Base-by-base conservation (phyloP, 2,888 invertebrate species). In the Lasioglossum villosulum region DNA sequence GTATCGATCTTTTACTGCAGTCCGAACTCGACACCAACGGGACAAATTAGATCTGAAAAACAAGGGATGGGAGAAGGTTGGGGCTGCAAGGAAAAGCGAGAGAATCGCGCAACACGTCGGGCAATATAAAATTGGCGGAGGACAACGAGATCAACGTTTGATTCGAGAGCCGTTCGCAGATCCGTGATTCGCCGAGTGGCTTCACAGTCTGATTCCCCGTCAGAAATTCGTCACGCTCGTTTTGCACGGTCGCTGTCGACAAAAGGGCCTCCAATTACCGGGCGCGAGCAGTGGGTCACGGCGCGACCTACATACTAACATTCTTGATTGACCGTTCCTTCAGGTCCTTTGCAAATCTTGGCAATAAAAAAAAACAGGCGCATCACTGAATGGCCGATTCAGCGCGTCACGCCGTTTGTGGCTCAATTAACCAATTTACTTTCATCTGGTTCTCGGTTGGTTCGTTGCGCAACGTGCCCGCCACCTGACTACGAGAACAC, bases 401-500 rank as follows among this genome's bases (percentile, higher is more conserved):
- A 89, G 76, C 78, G 73, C 82, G 85, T 86, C 83, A 88, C 82
- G 80, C 86, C 76, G 83, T 66, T 82, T 76, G 78, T 73, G 79
- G 75, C 84, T 80, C 90, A 88, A 90, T 90, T 89, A 88, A 80
- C 86, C 89, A 90, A 90, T 90, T 82, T 84, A 75, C 81, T 77
- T 78, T 88, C 74, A 82, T 88, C 83, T 84, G 80, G 75, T 79
- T 75, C 70, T 80, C 70, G 78, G 66, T 66, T 66, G 59, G 59
- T 74, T 37, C 63, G 81, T 88, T 85, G 81, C 83, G 88, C 85
- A 86, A 88, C 77, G 39, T 19, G 56, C n/a, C 66, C 34, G 70
- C 83, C 78, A 86, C 88, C 88, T 88, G 88, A 81, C 71, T 81
- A 85, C 12, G 68, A 68, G 68, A 68, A 52, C 23, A 68, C 19